Conservation (phyloP, 2,113 vertebrate genomes). For the Thamnaconus septentrionalis region DNA sequence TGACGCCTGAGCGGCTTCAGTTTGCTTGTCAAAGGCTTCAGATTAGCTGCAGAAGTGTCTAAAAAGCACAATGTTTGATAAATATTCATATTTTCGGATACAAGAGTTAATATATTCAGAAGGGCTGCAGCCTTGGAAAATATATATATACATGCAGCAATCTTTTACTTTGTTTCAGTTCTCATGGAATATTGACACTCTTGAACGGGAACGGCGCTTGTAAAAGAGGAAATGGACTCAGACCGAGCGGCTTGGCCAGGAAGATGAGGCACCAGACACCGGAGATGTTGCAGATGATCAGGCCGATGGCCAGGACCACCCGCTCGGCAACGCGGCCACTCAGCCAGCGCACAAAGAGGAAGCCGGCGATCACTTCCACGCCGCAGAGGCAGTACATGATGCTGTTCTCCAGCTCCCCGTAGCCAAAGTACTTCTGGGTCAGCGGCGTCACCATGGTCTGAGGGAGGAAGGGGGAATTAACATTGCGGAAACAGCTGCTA, state of each 20-base stretch:
- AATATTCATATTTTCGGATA: too few relatives aligned
- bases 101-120: too few relatives aligned
- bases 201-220: too few relatives aligned
- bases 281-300: slow-evolving; percentile 79
- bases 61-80: too few relatives aligned
- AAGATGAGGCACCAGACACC: slow-evolving; percentile 83
- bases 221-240: slow-evolving; percentile 6
- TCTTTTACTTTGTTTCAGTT: too few relatives aligned
- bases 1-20: background rate
- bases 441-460: slow-evolving; percentile 86
- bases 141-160: too few relatives aligned
- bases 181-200: too few relatives aligned
- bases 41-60: background rate
- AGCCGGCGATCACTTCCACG: slow-evolving; percentile 81
- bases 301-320: slow-evolving; percentile 76
- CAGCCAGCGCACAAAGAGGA: slow-evolving; percentile 81
- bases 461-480: background rate
- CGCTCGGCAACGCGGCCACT: slow-evolving; percentile 74
- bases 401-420: slow-evolving; percentile 84
- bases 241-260: slow-evolving; percentile 78
- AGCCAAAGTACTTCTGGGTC: slow-evolving; percentile 81
- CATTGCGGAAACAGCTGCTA: background rate
- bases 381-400: slow-evolving; percentile 84
- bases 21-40: background rate
- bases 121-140: too few relatives aligned